Conservation (phyloP, 30 jellyfish, hydroid and myxozoan species). For the Rhopilema esculentum region DNA sequence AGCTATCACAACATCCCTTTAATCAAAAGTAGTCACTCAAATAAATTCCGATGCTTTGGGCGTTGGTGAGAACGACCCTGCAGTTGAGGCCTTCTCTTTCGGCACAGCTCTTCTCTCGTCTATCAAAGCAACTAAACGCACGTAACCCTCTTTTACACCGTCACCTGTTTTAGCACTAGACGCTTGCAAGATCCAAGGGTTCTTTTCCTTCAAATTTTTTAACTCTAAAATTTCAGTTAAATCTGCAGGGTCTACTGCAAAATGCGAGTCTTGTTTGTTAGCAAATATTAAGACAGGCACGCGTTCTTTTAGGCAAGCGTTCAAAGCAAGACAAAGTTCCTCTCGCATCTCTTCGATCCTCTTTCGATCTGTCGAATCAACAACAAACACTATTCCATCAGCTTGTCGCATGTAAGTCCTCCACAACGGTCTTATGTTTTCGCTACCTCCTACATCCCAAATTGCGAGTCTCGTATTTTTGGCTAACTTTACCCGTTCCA, state of each 20-base stretch:
- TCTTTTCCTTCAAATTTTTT: conserved; percentile 53
- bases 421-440: conserved; percentile 90
- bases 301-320: conserved; percentile 73
- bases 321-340: conserved; percentile 63
- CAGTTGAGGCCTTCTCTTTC: conserved; percentile 30
- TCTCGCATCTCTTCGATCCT: conserved; percentile 86
- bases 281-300: conserved; percentile 90
- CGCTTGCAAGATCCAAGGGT: conserved; percentile 86
- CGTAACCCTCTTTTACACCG: conserved; percentile 80
- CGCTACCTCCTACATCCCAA: conserved; percentile 96
- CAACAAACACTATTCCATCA: conserved; percentile 91
- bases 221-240: conserved; percentile 66
- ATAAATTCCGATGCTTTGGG: conserved; percentile 62
- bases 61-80: conserved; percentile 42
- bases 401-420: conserved; percentile 89
- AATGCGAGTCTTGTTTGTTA: conserved; percentile 82
- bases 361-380: conserved; percentile 79
- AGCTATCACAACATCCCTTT: neutral
- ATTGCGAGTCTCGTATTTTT: conserved; percentile 70
- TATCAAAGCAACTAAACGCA: conserved; percentile 68
- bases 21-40: neutral
- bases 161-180: conserved; percentile 87
- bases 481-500: conserved; percentile 72
- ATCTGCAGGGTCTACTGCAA: conserved; percentile 76
- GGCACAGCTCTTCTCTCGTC: conserved; percentile 55